Evolutionary conservation across 2,888 invertebrate species (phyloP).

Genomic region (Lamellibrachia columna): DNA sequence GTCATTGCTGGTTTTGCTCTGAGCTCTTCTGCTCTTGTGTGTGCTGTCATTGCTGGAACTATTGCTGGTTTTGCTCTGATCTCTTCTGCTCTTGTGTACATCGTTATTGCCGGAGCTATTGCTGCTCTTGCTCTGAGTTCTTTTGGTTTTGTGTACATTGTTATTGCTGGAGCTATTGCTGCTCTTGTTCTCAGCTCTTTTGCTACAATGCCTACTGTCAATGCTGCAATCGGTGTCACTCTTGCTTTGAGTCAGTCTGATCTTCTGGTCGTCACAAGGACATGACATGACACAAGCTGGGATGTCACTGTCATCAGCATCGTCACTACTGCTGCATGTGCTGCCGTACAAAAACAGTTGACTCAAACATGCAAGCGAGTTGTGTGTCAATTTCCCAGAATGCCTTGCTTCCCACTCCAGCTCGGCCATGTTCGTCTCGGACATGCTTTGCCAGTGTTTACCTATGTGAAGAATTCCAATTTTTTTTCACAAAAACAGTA

Average conservation of each 20-base stretch:
- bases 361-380: background rate
- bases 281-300: background rate
- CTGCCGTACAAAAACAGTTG: background rate
- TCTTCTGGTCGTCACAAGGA: background rate
- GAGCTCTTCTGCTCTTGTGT: no score
- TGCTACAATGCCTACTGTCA: background rate
- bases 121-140: no score
- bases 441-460: background rate
- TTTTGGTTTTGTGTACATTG: no score
- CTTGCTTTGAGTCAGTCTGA: background rate
- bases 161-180: background rate
- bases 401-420: background rate
- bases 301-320: background rate
- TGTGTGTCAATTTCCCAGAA: background rate
- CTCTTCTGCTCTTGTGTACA: no score
- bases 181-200: background rate
- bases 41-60: background rate
- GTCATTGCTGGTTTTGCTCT: background rate
- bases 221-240: background rate
- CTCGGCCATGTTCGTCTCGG: background rate
- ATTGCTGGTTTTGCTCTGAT: background rate
- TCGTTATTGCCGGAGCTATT: no score
- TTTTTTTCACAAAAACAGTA: background rate
- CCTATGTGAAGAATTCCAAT: background rate
- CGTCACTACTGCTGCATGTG: background rate